Percentiles rank a stretch among this genome's conserved stretches.
Conservation (phyloP, 2,888 invertebrate species). For the Toxonevra muliebris region DNA sequence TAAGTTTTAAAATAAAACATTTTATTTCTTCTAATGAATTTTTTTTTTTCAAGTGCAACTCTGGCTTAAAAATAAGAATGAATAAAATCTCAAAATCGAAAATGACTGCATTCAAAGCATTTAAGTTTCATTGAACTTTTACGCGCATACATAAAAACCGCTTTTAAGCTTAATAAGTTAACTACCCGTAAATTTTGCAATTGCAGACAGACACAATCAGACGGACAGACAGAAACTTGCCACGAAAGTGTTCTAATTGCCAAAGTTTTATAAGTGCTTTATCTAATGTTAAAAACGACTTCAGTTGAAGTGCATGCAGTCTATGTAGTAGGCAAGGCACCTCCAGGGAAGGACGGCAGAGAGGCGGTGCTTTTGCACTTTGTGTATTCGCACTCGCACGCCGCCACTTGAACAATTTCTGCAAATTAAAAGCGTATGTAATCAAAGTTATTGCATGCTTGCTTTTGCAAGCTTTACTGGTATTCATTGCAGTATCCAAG, state of each 20-base stretch:
- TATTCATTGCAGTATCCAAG: neutral
- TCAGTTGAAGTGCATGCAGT: neutral
- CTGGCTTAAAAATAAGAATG: too few relatives aligned
- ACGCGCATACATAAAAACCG: conserved; percentile 2
- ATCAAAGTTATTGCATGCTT: conserved; percentile 9
- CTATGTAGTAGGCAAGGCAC: neutral
- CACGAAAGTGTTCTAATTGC: conserved; percentile 35
- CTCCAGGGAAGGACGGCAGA: neutral
- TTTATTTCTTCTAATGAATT: too few relatives aligned
- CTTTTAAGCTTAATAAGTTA: neutral
- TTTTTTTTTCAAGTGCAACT: too few relatives aligned
- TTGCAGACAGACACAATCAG: neutral
- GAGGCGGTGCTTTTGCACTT: too few relatives aligned
- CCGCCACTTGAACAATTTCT: too few relatives aligned
- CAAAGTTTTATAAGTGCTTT: conserved; percentile 36
- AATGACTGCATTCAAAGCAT: conserved; percentile 10
- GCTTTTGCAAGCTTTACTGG: neutral
- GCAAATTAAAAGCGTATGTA: conserved; percentile 22
- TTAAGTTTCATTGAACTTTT: conserved; percentile 31
- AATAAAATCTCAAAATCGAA: neutral
- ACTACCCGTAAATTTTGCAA: conserved; percentile 12
- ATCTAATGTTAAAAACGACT: conserved; percentile 20
- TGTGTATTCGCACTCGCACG: too few relatives aligned
- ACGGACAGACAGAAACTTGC: neutral
- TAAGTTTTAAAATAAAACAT: too few relatives aligned